Evolutionary conservation across 1,140 invertebrate species (phyloP).

Genomic region (Zaprionus gabonicus): DNA sequence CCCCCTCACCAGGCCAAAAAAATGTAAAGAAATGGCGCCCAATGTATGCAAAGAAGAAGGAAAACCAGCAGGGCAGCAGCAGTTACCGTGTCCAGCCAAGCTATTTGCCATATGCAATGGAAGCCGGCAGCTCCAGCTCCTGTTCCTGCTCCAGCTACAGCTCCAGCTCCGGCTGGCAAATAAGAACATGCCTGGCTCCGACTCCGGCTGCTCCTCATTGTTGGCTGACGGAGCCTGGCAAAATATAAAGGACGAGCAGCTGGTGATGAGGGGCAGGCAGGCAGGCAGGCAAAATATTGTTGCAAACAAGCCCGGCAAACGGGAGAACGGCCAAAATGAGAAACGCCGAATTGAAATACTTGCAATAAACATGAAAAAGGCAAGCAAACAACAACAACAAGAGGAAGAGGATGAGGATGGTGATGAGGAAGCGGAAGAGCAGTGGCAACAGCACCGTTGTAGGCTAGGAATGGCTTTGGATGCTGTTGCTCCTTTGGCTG

Average conservation of each 20-base stretch:
- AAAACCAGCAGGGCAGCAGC: conserved; percentile 45
- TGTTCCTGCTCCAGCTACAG: background rate
- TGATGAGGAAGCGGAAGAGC: background rate
- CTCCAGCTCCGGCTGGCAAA: conserved; percentile 41
- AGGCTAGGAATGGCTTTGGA: conserved; percentile 26
- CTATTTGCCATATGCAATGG: conserved; percentile 47
- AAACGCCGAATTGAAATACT: conserved; percentile 73
- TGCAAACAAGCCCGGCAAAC: conserved; percentile 47
- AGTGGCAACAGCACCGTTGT: conserved; percentile 4
- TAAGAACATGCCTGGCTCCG: conserved; percentile 39
- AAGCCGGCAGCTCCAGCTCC: conserved; percentile 1
- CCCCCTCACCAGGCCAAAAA: background rate
- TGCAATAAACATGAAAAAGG: conserved; percentile 79
- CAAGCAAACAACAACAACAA: conserved; percentile 36
- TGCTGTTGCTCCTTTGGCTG: conserved; percentile 69
- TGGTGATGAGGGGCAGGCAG: background rate
- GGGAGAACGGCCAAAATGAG: conserved; percentile 49
- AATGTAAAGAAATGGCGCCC: conserved; percentile 35
- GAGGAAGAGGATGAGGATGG: background rate
- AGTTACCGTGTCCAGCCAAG: conserved; percentile 46
- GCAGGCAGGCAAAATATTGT: conserved; percentile 27
- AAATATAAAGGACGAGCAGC: conserved; percentile 21
- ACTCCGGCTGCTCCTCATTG: conserved; percentile 23
- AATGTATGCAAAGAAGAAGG: conserved; percentile 69
- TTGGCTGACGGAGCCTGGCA: conserved; percentile 15